Evolutionary conservation across 1,140 invertebrate species (phyloP), one percentile per base, ranked within the genome.

Genomic region (Nylanderia fulva): DNA sequence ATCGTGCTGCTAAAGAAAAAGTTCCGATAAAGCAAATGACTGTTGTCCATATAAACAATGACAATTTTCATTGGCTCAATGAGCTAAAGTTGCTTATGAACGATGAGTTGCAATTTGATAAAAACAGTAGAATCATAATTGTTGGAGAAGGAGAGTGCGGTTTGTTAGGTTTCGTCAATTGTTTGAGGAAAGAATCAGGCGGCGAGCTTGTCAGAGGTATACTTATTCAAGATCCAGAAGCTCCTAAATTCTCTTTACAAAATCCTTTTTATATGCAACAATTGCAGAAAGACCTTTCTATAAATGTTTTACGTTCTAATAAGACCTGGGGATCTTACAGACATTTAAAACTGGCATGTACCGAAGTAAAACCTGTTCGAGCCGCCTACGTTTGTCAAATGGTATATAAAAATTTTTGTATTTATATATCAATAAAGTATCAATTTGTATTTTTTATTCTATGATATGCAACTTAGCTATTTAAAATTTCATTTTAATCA

Each of bases 131-230:
- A 24, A 76, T 96, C 7, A 92, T 97, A 9, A 89, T 97, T 2
- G 96, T 96, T 63, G 93, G 95, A 15, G 95, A 96, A 91, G 95
- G 95, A 85, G 96, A 96, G 0, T 98, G 96, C 94, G 99, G 99
- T 58, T 94, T 99, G 21, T 90, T 99, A 21, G 99, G 98, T 24
- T 93, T 99, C 21, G 95, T 66, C 2, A 66, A 42, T 1, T 66
- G 63, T 5, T 66, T 66, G 36, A 66, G 11, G 24, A 66, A 66
- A 5, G 63, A 66, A 0, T 42, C 42, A 1, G 42, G 42, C 13
- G 42, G 42, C 15, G 24, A 68, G 3, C 0, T 48, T 9, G 42
- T 68, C 18, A 45, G 64, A 5, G 39, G 64, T 68, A 42, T 68
- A 15, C 21, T 68, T 18, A 18, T 68, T 68, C 39, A 68, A 45